phyloP scores from a whole-genome alignment of 2,113 vertebrate species.

The Burhinus oedicnemus region DNA sequence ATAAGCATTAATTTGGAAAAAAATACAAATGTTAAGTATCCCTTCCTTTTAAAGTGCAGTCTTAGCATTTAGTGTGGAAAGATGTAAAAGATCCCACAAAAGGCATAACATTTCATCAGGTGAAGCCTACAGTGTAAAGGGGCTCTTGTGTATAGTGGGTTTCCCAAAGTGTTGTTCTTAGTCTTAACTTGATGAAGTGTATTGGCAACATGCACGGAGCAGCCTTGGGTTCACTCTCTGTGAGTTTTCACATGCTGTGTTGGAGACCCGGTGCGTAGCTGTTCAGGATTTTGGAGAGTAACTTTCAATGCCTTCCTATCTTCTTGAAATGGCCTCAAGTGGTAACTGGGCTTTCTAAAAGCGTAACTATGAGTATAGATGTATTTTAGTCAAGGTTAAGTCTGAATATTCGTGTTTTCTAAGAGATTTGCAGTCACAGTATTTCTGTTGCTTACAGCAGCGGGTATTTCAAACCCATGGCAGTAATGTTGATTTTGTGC shows the following conservation, averaged over 20 bases:
- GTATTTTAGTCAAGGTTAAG: background rate
- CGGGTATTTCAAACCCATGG: background rate
- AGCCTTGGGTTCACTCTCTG: background rate
- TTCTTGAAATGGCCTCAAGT: conserved; percentile 6
- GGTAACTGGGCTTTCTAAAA: background rate
- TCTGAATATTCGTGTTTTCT: background rate
- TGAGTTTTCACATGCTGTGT: background rate
- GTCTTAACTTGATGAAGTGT: conserved; percentile 60
- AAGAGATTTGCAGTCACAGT: background rate
- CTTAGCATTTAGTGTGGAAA: background rate
- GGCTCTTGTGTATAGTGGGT: conserved; percentile 62
- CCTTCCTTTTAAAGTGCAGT: background rate
- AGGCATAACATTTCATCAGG: conserved; percentile 58
- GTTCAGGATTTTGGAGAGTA: background rate
- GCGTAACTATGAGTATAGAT: background rate
- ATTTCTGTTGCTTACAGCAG: background rate
- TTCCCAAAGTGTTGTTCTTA: conserved; percentile 62
- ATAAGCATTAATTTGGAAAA: conserved; percentile 18
- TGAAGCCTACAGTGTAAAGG: conserved; percentile 9
- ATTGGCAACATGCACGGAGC: background rate
- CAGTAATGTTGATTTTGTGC: background rate
- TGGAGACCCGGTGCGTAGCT: background rate
- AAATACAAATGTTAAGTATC: background rate
- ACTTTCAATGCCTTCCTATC: background rate
- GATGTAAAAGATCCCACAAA: conserved; percentile 31